Evolutionary conservation across 92 coral and sea anemone genomes (phyloP).

Genomic region (Zoanthus sociatus): DNA sequence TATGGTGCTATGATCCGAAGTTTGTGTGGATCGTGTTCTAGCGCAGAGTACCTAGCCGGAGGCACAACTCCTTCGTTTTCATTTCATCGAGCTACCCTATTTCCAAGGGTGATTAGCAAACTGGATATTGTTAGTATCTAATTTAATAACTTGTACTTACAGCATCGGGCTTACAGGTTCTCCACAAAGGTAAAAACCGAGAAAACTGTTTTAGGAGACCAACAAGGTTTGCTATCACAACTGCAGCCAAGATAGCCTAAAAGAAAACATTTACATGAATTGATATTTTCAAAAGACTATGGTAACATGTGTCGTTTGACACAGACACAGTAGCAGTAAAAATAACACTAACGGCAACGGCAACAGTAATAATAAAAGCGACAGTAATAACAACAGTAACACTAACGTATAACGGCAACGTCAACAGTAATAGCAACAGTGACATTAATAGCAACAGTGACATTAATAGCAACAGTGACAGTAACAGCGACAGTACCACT

Average conservation of each 20-base stretch:
- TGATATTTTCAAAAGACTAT: background rate
- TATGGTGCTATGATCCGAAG: too few relatives aligned
- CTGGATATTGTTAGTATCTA: background rate
- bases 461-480: background rate
- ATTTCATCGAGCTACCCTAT: background rate
- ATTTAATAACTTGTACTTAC: conserved; percentile 51
- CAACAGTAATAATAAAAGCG: background rate
- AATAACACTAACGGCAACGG: background rate
- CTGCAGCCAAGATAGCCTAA: conserved; percentile 81
- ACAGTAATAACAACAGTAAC: background rate
- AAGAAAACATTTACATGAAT: background rate
- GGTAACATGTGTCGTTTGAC: background rate
- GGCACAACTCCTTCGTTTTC: too few relatives aligned
- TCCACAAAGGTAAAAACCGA: conserved; percentile 73
- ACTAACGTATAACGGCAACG: background rate
- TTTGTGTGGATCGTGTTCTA: too few relatives aligned
- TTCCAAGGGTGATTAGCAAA: background rate
- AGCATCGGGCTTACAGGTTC: conserved; percentile 78
- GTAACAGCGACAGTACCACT: background rate
- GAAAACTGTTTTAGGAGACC: conserved; percentile 89
- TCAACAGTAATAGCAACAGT: background rate
- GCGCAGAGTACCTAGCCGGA: too few relatives aligned
- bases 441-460: background rate
- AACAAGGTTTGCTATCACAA: conserved; percentile 89
- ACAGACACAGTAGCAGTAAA: background rate